phyloP scores from a whole-genome alignment of 2,888 invertebrate species.

The Drosophila paucipuncta region DNA sequence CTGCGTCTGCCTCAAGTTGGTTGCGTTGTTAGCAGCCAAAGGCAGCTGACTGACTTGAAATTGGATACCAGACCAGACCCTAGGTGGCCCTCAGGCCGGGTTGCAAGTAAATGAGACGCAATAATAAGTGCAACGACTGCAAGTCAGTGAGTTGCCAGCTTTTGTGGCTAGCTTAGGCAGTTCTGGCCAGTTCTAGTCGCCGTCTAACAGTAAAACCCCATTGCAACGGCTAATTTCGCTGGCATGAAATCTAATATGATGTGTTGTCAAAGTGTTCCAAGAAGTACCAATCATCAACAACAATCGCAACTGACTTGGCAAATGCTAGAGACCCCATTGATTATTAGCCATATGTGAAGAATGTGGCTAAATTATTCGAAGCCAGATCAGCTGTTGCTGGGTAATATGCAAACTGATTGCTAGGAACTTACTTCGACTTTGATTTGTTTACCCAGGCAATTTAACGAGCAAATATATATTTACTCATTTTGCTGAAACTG shows the following conservation, averaged over 20 bases:
- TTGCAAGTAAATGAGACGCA: slow-evolving; percentile 27
- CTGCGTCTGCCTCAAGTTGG: slow-evolving; percentile 44
- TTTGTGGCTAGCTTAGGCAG: slow-evolving; percentile 18
- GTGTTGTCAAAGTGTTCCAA: slow-evolving; percentile 1
- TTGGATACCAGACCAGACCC: slow-evolving; percentile 37
- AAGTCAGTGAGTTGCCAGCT: slow-evolving; percentile 15
- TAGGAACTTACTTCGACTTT: slow-evolving; percentile 3
- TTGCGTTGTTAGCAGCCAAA: slow-evolving; percentile 24
- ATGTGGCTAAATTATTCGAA: background rate
- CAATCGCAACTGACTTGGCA: background rate
- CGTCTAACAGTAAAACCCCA: slow-evolving; percentile 8
- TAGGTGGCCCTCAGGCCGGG: slow-evolving; percentile 17
- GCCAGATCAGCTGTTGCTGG: slow-evolving; percentile 11
- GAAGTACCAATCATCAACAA: slow-evolving; percentile 14
- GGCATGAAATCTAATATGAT: slow-evolving; percentile 34
- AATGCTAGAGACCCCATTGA: background rate
- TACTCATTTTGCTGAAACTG: slow-evolving; percentile 15
- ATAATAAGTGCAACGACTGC: slow-evolving; percentile 40
- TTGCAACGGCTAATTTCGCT: slow-evolving; percentile 10
- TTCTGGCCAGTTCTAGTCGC: slow-evolving; percentile 18
- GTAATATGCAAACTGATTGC: slow-evolving; percentile 7
- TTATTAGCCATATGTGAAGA: background rate
- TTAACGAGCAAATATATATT: slow-evolving; percentile 18
- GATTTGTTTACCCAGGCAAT: slow-evolving; percentile 40
- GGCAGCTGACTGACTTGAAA: slow-evolving; percentile 53